Conservation (phyloP, 2,113 vertebrate species). For the Myrmophylax atrothorax region DNA sequence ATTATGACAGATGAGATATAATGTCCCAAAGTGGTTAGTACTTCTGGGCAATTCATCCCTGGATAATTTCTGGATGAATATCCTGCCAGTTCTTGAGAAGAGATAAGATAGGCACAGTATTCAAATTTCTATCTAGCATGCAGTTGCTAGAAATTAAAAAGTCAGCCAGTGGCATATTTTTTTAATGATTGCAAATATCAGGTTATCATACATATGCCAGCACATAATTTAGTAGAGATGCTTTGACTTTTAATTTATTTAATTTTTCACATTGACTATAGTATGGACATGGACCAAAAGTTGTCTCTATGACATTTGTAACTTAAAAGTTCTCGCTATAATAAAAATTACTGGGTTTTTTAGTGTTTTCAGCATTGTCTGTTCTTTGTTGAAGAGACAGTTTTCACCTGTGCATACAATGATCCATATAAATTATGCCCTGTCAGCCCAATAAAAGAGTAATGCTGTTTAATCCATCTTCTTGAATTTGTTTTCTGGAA, state of each 20-base stretch:
- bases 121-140: neutral
- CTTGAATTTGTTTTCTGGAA: neutral
- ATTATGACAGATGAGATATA: neutral
- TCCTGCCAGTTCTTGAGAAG: neutral
- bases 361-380: neutral
- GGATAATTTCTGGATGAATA: neutral
- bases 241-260: neutral
- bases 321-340: neutral
- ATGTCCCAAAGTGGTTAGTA: neutral
- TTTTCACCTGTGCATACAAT: neutral
- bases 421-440: neutral
- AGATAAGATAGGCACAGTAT: neutral
- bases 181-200: neutral
- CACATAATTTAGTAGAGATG: neutral
- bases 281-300: neutral
- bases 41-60: neutral
- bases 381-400: neutral
- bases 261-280: neutral
- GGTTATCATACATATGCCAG: neutral
- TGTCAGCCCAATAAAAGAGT: neutral
- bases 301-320: neutral
- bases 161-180: neutral
- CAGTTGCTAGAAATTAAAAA: neutral
- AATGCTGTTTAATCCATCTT: neutral
- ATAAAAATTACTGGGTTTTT: neutral